phyloP scores from a whole-genome alignment of 1,140 invertebrate genomes.

The Temnothorax longispinosus region DNA sequence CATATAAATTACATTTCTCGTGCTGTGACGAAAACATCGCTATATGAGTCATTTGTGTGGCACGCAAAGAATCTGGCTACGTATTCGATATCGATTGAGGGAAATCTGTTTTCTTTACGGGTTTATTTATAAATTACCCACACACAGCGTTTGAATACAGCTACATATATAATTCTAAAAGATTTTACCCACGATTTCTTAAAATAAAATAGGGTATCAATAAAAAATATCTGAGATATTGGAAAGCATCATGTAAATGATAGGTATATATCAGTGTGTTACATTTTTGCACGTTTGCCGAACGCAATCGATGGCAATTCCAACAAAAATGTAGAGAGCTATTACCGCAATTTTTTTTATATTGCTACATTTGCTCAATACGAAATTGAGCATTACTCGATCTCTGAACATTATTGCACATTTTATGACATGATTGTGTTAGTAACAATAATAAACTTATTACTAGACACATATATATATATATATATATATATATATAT shows the following conservation, averaged over 20 bases:
- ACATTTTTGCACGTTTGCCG: neutral
- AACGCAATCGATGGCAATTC: neutral
- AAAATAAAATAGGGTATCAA: neutral
- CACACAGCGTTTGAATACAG: neutral
- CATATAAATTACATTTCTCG: neutral
- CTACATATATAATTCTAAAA: neutral
- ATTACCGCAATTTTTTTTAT: neutral
- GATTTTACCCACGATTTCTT: neutral
- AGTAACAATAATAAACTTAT: neutral
- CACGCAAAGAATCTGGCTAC: neutral
- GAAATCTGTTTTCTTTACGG: neutral
- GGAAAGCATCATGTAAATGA: neutral
- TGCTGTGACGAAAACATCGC: neutral
- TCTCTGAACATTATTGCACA: neutral
- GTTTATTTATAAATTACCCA: conserved; percentile 13
- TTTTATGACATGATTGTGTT: neutral
- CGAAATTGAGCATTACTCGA: neutral
- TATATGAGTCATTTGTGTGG: neutral
- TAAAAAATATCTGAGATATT: neutral
- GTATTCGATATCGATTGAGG: neutral
- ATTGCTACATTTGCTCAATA: neutral
- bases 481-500: neutral
- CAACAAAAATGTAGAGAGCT: neutral
- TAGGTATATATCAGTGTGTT: neutral
- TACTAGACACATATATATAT: neutral